Evolutionary conservation across 2,888 invertebrate genomes (phyloP).

Genomic region (Mellilla xanthometata): DNA sequence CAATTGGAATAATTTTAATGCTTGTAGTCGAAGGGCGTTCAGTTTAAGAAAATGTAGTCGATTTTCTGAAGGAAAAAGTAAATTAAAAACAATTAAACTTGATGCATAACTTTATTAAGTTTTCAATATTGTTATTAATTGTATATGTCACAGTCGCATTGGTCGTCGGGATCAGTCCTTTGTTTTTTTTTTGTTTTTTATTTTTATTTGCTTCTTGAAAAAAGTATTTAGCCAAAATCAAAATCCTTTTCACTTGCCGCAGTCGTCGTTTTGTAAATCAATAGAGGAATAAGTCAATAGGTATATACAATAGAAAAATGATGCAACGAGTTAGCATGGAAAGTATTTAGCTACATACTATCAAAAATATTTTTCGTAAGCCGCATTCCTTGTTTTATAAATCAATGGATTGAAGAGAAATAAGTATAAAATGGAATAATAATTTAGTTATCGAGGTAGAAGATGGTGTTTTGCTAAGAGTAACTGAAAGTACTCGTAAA

Average conservation of each 20-base stretch:
- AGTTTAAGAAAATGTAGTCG: too few relatives aligned
- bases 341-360: not conserved
- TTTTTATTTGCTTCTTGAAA: conserved; percentile 45
- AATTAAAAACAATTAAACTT: conserved; percentile 13
- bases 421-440: too few relatives aligned
- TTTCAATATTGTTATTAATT: too few relatives aligned
- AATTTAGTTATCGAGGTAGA: too few relatives aligned
- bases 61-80: not conserved
- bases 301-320: conserved; percentile 8
- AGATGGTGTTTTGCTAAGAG: too few relatives aligned
- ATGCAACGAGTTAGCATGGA: conserved; percentile 16
- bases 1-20: too few relatives aligned
- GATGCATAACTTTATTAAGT: conserved; percentile 26
- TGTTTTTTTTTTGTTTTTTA: conserved; percentile 51
- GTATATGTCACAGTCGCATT: conserved; percentile 39
- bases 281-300: not conserved
- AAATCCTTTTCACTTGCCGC: conserved; percentile 40
- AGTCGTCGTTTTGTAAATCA: conserved; percentile 18
- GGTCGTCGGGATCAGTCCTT: conserved; percentile 60
- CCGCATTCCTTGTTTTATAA: too few relatives aligned
- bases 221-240: conserved; percentile 40
- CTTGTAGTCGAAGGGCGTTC: too few relatives aligned
- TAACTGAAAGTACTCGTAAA: too few relatives aligned
- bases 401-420: too few relatives aligned
- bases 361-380: too few relatives aligned